Evolutionary conservation across 2,888 invertebrate species (phyloP).

Genomic region (Phyllotreta cruciferae): DNA sequence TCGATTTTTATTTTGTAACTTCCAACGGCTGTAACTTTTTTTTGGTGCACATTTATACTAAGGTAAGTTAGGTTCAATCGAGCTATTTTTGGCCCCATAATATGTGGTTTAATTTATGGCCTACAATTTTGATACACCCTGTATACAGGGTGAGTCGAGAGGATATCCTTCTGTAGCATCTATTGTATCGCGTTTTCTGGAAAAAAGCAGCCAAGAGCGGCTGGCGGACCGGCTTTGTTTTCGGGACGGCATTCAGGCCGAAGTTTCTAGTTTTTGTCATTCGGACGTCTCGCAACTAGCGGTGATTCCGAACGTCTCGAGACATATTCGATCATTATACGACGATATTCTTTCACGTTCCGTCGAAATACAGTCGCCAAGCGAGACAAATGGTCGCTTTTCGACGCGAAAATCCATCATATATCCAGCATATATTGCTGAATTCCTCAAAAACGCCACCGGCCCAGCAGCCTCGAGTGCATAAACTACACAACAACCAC

Average conservation of each 20-base stretch:
- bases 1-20: too few relatives aligned
- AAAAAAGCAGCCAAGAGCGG: constrained; percentile 53
- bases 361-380: constrained; percentile 34
- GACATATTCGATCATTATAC: constrained; percentile 39
- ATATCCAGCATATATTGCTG: too few relatives aligned
- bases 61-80: too few relatives aligned
- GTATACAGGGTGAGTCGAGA: too few relatives aligned
- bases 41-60: too few relatives aligned
- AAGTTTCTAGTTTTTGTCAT: constrained; percentile 53
- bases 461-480: too few relatives aligned
- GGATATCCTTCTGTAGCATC: background rate
- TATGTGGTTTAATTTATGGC: background rate
- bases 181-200: constrained; percentile 33
- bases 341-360: constrained; percentile 39
- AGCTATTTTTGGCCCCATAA: too few relatives aligned
- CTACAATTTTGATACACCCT: too few relatives aligned
- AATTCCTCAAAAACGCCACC: too few relatives aligned
- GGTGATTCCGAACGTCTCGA: constrained; percentile 36
- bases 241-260: constrained; percentile 42
- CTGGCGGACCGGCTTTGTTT: constrained; percentile 45
- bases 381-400: constrained; percentile 29
- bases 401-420: constrained; percentile 15
- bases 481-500: background rate
- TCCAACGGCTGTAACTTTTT: too few relatives aligned
- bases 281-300: constrained; percentile 43